phyloP scores from a whole-genome alignment of 2,113 vertebrate genomes.

The Peromyscus californicus region DNA sequence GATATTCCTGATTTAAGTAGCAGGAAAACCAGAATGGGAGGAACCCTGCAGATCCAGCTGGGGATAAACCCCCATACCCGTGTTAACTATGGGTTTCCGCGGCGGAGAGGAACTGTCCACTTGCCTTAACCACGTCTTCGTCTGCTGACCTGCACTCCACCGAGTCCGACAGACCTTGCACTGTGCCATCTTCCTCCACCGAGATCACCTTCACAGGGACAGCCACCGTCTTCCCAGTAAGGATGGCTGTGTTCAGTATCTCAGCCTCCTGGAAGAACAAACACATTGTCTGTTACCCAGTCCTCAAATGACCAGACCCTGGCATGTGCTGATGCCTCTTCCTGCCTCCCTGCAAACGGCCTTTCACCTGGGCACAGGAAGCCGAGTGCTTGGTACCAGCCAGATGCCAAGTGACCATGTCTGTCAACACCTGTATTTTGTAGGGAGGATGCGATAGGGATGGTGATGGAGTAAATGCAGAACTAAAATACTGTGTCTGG shows the following conservation, averaged over 20 bases:
- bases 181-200: slow-evolving; percentile 89
- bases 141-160: slow-evolving; percentile 93
- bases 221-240: slow-evolving; percentile 92
- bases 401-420: neutral
- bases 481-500: rapidly evolving
- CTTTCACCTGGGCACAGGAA: neutral
- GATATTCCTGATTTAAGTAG: neutral
- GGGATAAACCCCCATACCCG: rapidly evolving
- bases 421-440: neutral
- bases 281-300: neutral
- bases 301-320: neutral
- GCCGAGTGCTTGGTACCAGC: neutral
- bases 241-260: slow-evolving; percentile 95
- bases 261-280: slow-evolving; percentile 87
- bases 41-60: rapidly evolving
- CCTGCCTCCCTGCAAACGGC: no score
- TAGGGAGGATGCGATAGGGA: neutral
- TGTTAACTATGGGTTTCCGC: rapidly evolving
- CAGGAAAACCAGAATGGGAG: neutral
- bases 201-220: slow-evolving; percentile 94
- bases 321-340: neutral
- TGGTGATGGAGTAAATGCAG: neutral
- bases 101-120: neutral
- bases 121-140: slow-evolving; percentile 94
- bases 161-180: slow-evolving; percentile 89